These are phyloP conservation scores for Zaprionus gabonicus DNA, from an alignment of 1,140 invertebrate genomes.

Conservation along the genomic window DNA sequence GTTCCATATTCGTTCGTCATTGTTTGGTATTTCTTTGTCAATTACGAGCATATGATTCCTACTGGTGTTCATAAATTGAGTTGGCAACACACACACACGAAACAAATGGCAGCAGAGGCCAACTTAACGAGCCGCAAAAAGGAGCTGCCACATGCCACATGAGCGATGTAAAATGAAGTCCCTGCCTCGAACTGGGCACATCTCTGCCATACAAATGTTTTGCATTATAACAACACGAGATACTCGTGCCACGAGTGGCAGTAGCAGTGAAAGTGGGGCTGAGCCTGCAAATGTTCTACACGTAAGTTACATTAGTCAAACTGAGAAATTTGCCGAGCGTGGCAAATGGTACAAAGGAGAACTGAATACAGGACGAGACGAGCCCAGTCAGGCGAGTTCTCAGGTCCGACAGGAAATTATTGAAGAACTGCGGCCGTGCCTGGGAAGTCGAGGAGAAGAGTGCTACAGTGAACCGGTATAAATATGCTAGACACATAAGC, in stretches of 20 bases:
- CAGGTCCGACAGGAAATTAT: conserved; percentile 49
- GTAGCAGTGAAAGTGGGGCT: not conserved
- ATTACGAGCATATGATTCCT: conserved; percentile 23
- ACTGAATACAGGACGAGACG: not conserved
- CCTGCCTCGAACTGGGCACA: conserved; percentile 39
- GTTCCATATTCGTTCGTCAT: not conserved
- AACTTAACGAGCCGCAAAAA: conserved; percentile 74
- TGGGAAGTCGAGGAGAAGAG: not conserved
- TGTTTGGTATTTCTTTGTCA: conserved; percentile 12
- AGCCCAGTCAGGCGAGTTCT: not conserved
- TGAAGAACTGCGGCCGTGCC: conserved; percentile 44
- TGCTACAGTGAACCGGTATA: conserved; percentile 51
- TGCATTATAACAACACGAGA: conserved; percentile 67
- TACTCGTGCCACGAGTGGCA: not conserved
- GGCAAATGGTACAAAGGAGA: conserved; percentile 44
- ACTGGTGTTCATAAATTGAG: conserved; percentile 67
- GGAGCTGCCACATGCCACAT: conserved; percentile 36
- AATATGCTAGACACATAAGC: conserved; percentile 70
- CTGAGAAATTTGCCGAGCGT: conserved; percentile 64
- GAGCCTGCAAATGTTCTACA: conserved; percentile 52
- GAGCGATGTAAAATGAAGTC: conserved; percentile 47
- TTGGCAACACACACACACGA: conserved; percentile 57
- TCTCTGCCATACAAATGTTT: conserved; percentile 67
- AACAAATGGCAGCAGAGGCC: conserved; percentile 68
- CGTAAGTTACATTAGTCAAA: conserved; percentile 78